A percentile compares a stretch with the other conserved stretches of the same genome.
phyloP scores from a whole-genome alignment of 2,888 invertebrate species.

The Crematogaster levior region DNA sequence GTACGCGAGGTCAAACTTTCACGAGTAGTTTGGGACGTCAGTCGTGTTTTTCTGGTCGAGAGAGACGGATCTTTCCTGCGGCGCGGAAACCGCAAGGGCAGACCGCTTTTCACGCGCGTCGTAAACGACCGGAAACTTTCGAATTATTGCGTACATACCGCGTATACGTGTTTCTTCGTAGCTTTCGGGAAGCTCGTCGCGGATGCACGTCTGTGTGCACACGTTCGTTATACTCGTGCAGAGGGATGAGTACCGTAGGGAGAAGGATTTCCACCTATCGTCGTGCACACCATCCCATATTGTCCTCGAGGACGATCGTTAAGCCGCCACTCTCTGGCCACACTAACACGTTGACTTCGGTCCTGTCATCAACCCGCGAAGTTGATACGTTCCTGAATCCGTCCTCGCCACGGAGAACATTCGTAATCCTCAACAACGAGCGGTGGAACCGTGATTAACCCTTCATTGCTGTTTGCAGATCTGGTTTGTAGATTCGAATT shows the following conservation, averaged over 20 bases:
- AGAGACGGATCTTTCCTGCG: constrained; percentile 8
- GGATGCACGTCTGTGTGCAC: neutral
- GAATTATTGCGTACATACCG: constrained; percentile 63
- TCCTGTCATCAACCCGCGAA: constrained; percentile 36
- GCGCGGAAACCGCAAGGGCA: constrained; percentile 28
- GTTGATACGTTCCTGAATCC: constrained; percentile 43
- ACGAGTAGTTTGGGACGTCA: constrained; percentile 44
- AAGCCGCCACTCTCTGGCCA: constrained; percentile 67
- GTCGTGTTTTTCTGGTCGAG: constrained; percentile 34
- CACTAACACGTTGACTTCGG: constrained; percentile 66
- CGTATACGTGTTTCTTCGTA: constrained; percentile 32
- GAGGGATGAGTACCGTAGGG: neutral
- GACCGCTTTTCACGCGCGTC: constrained; percentile 57
- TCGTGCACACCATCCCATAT: neutral
- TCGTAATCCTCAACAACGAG: constrained; percentile 59
- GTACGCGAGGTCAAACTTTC: constrained; percentile 8
- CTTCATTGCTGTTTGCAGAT: constrained; percentile 55
- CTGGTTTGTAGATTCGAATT: constrained; percentile 14
- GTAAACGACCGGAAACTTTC: constrained; percentile 71
- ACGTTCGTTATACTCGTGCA: neutral
- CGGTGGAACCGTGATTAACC: constrained; percentile 53
- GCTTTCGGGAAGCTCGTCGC: constrained; percentile 26
- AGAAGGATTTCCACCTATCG: constrained; percentile 23
- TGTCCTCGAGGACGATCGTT: constrained; percentile 64
- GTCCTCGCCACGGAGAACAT: constrained; percentile 31